phyloP scores from a whole-genome alignment of 2,888 invertebrate genomes.

The Megalurothrips usitatus region DNA sequence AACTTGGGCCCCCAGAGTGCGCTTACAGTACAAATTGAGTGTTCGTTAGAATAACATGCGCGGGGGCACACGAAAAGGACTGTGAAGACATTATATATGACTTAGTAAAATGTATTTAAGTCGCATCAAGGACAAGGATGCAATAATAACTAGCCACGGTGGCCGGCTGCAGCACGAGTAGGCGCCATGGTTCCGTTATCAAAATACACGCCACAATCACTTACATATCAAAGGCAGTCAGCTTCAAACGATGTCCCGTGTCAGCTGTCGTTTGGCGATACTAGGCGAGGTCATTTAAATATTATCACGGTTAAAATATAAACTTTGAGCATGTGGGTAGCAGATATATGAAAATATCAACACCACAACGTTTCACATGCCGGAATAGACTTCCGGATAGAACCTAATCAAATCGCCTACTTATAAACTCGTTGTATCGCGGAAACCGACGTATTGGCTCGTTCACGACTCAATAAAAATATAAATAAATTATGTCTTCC shows the following conservation, averaged over 20 bases:
- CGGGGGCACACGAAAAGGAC: no score
- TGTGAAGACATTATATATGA: no score
- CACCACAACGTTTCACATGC: constrained; percentile 24
- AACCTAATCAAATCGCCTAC: neutral
- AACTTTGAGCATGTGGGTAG: neutral
- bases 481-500: no score
- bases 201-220: neutral
- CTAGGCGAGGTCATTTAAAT: neutral
- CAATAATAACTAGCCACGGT: neutral
- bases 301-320: neutral
- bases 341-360: neutral
- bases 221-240: neutral
- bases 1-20: no score
- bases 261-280: neutral
- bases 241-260: neutral
- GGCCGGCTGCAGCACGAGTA: neutral
- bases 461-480: no score
- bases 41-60: no score
- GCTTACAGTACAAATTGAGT: no score
- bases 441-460: no score
- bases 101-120: neutral
- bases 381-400: neutral
- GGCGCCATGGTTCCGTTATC: neutral
- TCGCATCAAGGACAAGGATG: neutral
- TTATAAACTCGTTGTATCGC: neutral